Evolutionary conservation across 2,888 invertebrate species (phyloP), one percentile per base, ranked within the genome.

Genomic region (Spicauda simplicius): DNA sequence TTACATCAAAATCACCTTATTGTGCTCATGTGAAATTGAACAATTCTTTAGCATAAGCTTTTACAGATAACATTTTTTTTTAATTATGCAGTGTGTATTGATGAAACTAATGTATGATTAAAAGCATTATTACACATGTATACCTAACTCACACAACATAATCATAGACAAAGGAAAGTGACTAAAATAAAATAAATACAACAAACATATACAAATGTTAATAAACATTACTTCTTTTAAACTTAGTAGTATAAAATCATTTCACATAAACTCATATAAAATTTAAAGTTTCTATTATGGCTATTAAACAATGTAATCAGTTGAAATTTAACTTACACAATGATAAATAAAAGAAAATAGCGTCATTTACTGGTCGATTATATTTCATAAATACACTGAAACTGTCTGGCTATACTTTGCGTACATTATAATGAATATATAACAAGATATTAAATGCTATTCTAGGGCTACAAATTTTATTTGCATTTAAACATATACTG

Each of bases 121-220:
- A 41, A 41, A 3, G 41, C 41, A 41, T 41, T 41, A 41, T 2
- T 14, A 41, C 14, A 41, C 14, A 41, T 41, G 5, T 11, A 11
- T 11, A 11, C 37, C n/a, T n/a, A 11, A 3, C 10, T 41, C 41
- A 14, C 14, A 14, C 41, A 11, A 41, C 14, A 41, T 5, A 41
- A 4, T 41, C 41, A 14, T 41, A 14, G 41, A 41, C 14, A 41
- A 14, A 2, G 41, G 30, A 12, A 56, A 18, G 37, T 57, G 19
- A 45, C 14, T 50, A 59, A 5, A 55, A 58, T 19, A 50, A 59
- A 59, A 59, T 59, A 48, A 48, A 59, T 41, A 41, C 41, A 37
- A 59, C 59, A 59, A 25, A 48, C n/a, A 59, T 59, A 59, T 59
- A 59, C 30, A 59, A 14, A 48, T 30, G 6, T 58, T 8, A 14